Evolutionary conservation across 2,113 vertebrate species (phyloP).

Genomic region (Cromileptes altivelis): DNA sequence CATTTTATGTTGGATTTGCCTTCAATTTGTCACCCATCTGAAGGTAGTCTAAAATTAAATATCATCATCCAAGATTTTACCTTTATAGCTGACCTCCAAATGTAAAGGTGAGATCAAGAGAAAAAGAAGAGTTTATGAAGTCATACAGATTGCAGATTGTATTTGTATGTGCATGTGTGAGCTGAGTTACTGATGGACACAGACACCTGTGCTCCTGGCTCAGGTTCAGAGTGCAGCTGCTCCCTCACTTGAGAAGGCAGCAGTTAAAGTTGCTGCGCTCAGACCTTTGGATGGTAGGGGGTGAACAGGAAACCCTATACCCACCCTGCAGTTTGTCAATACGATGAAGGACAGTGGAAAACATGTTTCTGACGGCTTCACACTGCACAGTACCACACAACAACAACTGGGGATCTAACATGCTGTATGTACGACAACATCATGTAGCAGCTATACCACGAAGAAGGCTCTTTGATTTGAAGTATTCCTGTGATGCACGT

Average conservation of each 20-base stretch:
- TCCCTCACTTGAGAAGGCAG: slow-evolving; percentile 79
- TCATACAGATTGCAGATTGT: slow-evolving; percentile 3
- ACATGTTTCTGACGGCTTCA: slow-evolving; percentile 56
- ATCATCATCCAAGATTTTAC: background rate
- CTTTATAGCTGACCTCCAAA: background rate
- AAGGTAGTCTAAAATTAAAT: background rate
- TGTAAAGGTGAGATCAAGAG: background rate
- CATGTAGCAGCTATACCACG: background rate
- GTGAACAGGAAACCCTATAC: slow-evolving; percentile 77
- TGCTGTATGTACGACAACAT: background rate
- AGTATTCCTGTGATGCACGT: background rate
- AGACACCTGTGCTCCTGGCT: slow-evolving; percentile 82
- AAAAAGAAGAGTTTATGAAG: slow-evolving; percentile 4
- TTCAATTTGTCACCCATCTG: background rate
- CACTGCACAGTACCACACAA: slow-evolving; percentile 5
- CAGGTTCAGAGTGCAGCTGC: slow-evolving; percentile 85
- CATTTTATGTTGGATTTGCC: background rate
- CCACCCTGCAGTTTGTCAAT: slow-evolving; percentile 74
- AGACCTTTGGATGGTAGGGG: slow-evolving; percentile 76
- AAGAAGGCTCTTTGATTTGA: background rate
- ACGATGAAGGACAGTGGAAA: slow-evolving; percentile 70
- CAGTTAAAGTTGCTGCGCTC: slow-evolving; percentile 83
- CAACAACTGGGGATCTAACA: background rate
- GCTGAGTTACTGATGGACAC: slow-evolving; percentile 75
- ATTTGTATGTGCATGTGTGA: background rate